phyloP scores from a whole-genome alignment of 2,888 invertebrate species.

The Euclidia mi region DNA sequence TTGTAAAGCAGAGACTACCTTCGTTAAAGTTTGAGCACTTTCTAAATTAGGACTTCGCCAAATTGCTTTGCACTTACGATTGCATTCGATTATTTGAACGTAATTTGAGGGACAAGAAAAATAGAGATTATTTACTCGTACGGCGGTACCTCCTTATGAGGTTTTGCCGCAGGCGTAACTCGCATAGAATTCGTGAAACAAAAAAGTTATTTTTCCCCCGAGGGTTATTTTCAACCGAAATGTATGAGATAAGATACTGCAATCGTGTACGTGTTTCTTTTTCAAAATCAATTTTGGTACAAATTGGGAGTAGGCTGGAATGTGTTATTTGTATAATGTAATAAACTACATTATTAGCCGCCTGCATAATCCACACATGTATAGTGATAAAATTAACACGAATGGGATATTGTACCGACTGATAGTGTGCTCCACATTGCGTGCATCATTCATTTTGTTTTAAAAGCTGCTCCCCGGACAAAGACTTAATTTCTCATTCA shows the following conservation, averaged over 20 bases:
- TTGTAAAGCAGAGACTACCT: conserved; percentile 35
- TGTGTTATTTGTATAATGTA: conserved; percentile 31
- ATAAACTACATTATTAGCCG: background rate
- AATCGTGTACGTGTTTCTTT: conserved; percentile 31
- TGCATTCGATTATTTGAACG: conserved; percentile 21
- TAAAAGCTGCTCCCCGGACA: conserved; percentile 27
- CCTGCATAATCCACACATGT: background rate
- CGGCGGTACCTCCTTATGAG: conserved; percentile 25
- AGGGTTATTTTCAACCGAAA: conserved; percentile 39
- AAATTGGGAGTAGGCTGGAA: no score
- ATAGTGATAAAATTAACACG: background rate
- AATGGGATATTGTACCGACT: background rate
- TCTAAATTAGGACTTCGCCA: no score
- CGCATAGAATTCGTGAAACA: conserved; percentile 38
- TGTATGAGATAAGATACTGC: conserved; percentile 40
- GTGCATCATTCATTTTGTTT: conserved; percentile 27
- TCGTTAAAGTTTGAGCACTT: conserved; percentile 38
- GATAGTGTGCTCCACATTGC: conserved; percentile 1
- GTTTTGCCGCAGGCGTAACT: conserved; percentile 31
- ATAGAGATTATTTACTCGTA: conserved; percentile 15
- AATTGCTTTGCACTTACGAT: no score
- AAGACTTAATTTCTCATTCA: conserved; percentile 32
- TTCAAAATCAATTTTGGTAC: no score
- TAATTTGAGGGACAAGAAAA: conserved; percentile 6
- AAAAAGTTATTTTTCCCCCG: conserved; percentile 40